These are phyloP conservation scores for Oscheius onirici DNA, from an alignment of 2,888 invertebrate species.

Conservation along the genomic window DNA sequence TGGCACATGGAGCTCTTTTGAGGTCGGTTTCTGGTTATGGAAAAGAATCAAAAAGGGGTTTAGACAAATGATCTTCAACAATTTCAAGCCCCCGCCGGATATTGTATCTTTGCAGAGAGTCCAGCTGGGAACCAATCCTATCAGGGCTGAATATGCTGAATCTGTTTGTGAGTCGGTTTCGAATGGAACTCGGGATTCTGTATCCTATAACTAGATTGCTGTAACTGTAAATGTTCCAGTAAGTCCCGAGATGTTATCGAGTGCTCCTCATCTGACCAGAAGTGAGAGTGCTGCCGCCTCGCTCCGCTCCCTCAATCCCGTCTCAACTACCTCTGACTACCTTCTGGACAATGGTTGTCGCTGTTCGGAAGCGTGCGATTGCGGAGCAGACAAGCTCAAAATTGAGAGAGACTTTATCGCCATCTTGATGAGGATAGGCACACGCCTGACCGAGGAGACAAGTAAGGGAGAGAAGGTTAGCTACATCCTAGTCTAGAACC, in stretches of 20 bases:
- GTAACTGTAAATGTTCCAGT: not conserved
- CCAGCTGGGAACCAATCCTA: not conserved
- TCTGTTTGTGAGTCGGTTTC: constrained; percentile 3
- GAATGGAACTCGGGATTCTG: too few species aligned
- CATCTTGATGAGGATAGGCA: constrained; percentile 87
- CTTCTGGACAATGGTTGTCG: constrained; percentile 89
- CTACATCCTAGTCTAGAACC: not conserved
- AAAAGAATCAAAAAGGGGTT: not conserved
- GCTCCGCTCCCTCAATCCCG: constrained; percentile 9
- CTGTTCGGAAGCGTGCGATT: constrained; percentile 77
- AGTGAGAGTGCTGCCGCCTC: constrained; percentile 32
- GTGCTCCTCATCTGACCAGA: constrained; percentile 16
- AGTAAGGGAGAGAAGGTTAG: constrained; percentile 87
- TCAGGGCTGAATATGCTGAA: not conserved
- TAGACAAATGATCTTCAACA: constrained; percentile 33
- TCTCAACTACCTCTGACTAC: constrained; percentile 1
- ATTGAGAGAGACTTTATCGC: constrained; percentile 84
- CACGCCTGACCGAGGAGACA: constrained; percentile 82
- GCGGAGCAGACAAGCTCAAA: constrained; percentile 76
- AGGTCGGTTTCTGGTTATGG: constrained; percentile 19
- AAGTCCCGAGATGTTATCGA: constrained; percentile 14
- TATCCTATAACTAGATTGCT: too few species aligned
- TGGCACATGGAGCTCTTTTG: constrained; percentile 37
- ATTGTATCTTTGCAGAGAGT: not conserved
- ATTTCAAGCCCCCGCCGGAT: constrained; percentile 17